phyloP scores from a whole-genome alignment of 2,888 invertebrate species.

The Monochamus alternatus region DNA sequence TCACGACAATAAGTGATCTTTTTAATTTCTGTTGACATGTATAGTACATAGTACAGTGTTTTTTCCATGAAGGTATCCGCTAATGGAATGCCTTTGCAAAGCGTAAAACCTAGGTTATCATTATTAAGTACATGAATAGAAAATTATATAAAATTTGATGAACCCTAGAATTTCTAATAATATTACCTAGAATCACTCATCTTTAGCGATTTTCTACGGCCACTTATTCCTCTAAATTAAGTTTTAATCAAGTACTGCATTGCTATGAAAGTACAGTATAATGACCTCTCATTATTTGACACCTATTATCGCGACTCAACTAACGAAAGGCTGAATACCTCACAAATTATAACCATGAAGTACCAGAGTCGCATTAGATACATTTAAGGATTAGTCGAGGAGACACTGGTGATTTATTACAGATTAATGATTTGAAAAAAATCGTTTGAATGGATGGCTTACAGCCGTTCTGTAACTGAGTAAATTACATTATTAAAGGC shows the following conservation, averaged over 20 bases:
- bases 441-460: constrained; percentile 9
- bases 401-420: constrained; percentile 14
- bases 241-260: not conserved
- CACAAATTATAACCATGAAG: constrained; percentile 1
- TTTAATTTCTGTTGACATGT: too few relatives aligned
- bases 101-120: too few relatives aligned
- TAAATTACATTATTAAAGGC: constrained; percentile 21
- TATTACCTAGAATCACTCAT: not conserved
- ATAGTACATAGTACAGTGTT: too few relatives aligned
- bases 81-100: too few relatives aligned
- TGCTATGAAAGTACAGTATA: not conserved
- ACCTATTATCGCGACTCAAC: constrained; percentile 6
- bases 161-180: too few relatives aligned
- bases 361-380: constrained; percentile 17
- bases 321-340: not conserved
- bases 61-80: too few relatives aligned
- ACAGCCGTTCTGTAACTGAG: constrained; percentile 12
- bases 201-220: not conserved
- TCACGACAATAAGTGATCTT: too few relatives aligned
- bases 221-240: not conserved
- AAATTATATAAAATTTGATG: too few relatives aligned
- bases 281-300: not conserved
- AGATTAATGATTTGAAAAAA: constrained; percentile 27
- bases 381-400: constrained; percentile 10
- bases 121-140: too few relatives aligned